Conservation (phyloP, 2,888 invertebrate genomes). For the Nysson spinosus region DNA sequence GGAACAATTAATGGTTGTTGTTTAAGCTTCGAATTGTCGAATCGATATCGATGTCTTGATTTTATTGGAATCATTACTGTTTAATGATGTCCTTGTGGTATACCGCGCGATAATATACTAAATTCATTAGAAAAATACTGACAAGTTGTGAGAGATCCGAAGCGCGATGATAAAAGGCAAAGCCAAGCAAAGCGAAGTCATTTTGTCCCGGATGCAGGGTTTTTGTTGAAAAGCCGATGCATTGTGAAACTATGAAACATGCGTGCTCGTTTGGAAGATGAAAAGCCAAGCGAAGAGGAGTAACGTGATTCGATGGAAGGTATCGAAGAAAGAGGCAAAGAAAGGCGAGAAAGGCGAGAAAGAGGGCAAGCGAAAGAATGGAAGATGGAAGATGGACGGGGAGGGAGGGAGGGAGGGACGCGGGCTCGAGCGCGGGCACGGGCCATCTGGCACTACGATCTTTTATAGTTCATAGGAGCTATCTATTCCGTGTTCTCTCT, state of each 20-base stretch:
- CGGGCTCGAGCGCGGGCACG: conserved; percentile 49
- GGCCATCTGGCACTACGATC: conserved; percentile 60
- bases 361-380: conserved; percentile 6
- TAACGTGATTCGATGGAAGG: conserved; percentile 4
- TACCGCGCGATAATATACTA: too few species aligned
- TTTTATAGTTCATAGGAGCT: conserved; percentile 55
- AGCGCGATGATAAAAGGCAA: too few species aligned
- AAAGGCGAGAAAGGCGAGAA: conserved; percentile 13
- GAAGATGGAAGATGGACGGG: conserved; percentile 15
- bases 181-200: too few species aligned
- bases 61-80: too few species aligned
- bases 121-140: too few species aligned
- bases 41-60: too few species aligned
- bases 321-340: conserved; percentile 9
- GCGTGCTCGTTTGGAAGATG: conserved; percentile 4
- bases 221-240: not conserved
- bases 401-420: conserved; percentile 11
- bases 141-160: too few species aligned
- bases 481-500: conserved; percentile 46
- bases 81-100: too few species aligned
- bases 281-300: conserved; percentile 15
- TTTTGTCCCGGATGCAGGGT: not conserved
- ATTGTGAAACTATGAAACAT: conserved; percentile 10
- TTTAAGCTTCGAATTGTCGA: too few species aligned
- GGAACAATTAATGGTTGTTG: too few species aligned